phyloP scores from a whole-genome alignment of 2,888 invertebrate species.

The Brachyopa scutellaris region DNA sequence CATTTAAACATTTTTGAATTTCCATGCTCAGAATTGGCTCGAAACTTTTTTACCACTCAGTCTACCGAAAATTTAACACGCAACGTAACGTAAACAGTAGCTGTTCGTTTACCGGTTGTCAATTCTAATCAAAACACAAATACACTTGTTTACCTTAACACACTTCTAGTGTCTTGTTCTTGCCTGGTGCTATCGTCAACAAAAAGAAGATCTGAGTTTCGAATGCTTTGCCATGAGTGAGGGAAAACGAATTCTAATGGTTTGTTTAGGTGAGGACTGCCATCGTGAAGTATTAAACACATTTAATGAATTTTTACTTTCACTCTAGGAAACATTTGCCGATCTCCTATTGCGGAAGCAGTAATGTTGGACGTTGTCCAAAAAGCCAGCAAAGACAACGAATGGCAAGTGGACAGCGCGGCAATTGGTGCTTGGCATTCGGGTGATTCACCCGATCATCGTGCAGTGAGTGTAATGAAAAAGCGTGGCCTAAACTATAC shows the following conservation, averaged over 20 bases:
- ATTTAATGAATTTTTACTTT: too few relatives aligned
- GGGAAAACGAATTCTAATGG: slow-evolving; percentile 21
- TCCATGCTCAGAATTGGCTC: not conserved
- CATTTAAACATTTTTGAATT: not conserved
- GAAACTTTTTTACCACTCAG: not conserved
- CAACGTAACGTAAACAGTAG: not conserved
- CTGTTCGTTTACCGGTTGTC: not conserved
- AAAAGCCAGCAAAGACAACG: slow-evolving; percentile 84
- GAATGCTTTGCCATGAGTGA: slow-evolving; percentile 17
- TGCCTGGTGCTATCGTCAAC: too few relatives aligned
- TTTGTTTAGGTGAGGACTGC: slow-evolving; percentile 24
- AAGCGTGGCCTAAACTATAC: slow-evolving; percentile 88
- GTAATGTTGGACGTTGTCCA: slow-evolving; percentile 90
- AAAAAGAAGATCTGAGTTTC: too few relatives aligned
- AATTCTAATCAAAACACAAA: not conserved
- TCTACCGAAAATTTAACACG: not conserved
- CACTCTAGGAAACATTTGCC: slow-evolving; percentile 94
- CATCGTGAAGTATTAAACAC: not conserved
- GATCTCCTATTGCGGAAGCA: slow-evolving; percentile 97
- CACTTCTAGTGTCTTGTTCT: too few relatives aligned
- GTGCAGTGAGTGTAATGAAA: slow-evolving; percentile 88
- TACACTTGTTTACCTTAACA: slow-evolving; percentile 1
- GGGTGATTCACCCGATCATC: slow-evolving; percentile 90
- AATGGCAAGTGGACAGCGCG: slow-evolving; percentile 95
- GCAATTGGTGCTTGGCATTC: slow-evolving; percentile 94